A percentile compares a stretch with the other conserved stretches of the same genome.
Evolutionary conservation across 2,888 invertebrate genomes (phyloP).

Genomic region (Lepidonotus clava): DNA sequence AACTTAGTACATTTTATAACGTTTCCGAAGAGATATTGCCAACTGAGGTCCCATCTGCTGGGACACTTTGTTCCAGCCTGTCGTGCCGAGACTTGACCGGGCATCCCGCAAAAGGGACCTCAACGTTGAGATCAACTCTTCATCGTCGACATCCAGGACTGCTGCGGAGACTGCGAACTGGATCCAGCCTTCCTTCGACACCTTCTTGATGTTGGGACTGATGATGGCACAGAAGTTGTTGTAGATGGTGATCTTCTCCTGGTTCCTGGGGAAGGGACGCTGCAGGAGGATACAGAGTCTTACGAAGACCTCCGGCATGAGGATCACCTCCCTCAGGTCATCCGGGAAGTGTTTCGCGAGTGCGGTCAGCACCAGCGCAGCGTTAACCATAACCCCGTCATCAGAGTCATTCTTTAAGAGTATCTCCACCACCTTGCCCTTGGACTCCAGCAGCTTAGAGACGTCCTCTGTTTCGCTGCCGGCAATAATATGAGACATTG

Average conservation of each 20-base stretch:
- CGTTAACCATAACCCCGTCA: conserved; percentile 57
- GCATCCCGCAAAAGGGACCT: conserved; percentile 56
- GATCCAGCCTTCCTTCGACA: conserved; percentile 57
- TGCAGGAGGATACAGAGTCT: conserved; percentile 61
- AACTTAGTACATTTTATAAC: conserved; percentile 61
- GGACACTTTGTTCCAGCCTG: conserved; percentile 60
- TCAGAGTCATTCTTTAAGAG: conserved; percentile 54
- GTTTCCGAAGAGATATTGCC: conserved; percentile 58
- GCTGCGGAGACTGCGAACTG: conserved; percentile 61
- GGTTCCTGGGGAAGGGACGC: conserved; percentile 57
- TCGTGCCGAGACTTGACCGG: conserved; percentile 56
- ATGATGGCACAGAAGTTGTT: conserved; percentile 57
- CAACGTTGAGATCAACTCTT: conserved; percentile 50
- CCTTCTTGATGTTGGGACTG: conserved; percentile 29
- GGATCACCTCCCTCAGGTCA: conserved; percentile 26
- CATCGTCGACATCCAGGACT: conserved; percentile 47
- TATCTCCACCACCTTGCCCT: conserved; percentile 52
- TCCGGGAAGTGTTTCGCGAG: conserved; percentile 60
- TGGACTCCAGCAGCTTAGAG: conserved; percentile 47
- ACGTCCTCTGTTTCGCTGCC: not conserved
- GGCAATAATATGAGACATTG: conserved; percentile 52
- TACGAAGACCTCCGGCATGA: conserved; percentile 58
- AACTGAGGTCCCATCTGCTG: conserved; percentile 60
- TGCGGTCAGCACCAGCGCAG: conserved; percentile 62
- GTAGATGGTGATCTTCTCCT: conserved; percentile 60